phyloP scores from a whole-genome alignment of 2,888 invertebrate species.

The Cheiracanthium punctorium region DNA sequence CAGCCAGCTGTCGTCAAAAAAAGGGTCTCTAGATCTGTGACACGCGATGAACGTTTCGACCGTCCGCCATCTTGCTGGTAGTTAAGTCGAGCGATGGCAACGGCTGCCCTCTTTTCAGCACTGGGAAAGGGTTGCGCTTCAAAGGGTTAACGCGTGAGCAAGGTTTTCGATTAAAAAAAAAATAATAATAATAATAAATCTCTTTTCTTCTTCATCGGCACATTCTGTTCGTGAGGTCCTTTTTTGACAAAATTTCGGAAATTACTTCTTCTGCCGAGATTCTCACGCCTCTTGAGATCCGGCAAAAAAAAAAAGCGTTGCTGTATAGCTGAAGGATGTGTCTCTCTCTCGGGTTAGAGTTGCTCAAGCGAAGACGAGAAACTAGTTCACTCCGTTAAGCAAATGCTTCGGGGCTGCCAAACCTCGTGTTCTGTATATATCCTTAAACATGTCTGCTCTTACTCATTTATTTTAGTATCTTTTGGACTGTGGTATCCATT shows the following conservation, averaged over 20 bases:
- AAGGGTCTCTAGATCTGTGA: no score
- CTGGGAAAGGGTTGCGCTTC: no score
- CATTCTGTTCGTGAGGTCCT: no score
- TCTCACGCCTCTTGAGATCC: slow-evolving; percentile 6
- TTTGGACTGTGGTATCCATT: slow-evolving; percentile 30
- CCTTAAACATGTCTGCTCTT: slow-evolving; percentile 35
- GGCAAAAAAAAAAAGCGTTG: slow-evolving; percentile 5
- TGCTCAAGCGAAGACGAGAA: slow-evolving; percentile 63
- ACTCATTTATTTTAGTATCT: slow-evolving; percentile 54
- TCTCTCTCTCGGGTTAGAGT: slow-evolving; percentile 37
- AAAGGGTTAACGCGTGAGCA: neutral
- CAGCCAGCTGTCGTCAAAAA: no score
- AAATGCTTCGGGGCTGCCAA: slow-evolving; percentile 48
- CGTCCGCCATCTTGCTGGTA: no score
- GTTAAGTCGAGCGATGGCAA: no score
- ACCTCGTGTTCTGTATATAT: slow-evolving; percentile 60
- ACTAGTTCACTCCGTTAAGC: slow-evolving; percentile 60
- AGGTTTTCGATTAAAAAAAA: no score
- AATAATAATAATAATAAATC: no score
- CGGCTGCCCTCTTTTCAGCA: no score
- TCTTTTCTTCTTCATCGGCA: no score
- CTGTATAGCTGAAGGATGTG: neutral
- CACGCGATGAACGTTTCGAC: no score
- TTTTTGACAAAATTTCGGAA: slow-evolving; percentile 8
- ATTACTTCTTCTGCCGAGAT: neutral